Evolutionary conservation across 2,797 vertebrate species (phyloP).

Genomic region (Mastacembelus armatus): DNA sequence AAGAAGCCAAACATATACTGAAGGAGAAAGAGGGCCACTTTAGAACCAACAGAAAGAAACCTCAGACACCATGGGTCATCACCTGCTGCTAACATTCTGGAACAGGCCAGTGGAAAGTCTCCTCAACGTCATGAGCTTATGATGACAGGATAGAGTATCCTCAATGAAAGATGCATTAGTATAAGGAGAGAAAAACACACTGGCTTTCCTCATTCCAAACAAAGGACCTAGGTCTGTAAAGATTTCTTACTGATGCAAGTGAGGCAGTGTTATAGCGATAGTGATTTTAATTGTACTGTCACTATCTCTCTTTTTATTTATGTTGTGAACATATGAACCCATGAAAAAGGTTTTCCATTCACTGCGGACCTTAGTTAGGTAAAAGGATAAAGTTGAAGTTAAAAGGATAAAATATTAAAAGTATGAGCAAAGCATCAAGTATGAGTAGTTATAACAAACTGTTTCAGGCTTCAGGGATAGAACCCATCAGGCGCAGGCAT

Average conservation of each 20-base stretch:
- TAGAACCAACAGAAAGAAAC: slow-evolving; percentile 56
- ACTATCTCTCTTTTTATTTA: neutral
- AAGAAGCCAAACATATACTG: too few relatives aligned
- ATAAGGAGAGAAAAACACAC: slow-evolving; percentile 50
- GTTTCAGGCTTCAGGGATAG: slow-evolving; percentile 50
- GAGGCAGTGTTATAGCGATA: too few relatives aligned
- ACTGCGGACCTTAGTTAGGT: neutral
- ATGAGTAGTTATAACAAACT: slow-evolving; percentile 24
- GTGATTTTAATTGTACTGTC: too few relatives aligned
- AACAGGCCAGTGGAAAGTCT: slow-evolving; percentile 71
- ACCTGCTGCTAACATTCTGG: slow-evolving; percentile 57
- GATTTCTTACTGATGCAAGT: slow-evolving; percentile 44
- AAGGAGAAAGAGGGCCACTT: neutral
- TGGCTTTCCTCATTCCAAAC: too few relatives aligned
- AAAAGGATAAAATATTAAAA: slow-evolving; percentile 29
- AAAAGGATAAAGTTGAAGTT: slow-evolving; percentile 5
- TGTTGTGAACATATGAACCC: neutral
- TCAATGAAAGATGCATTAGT: slow-evolving; percentile 75
- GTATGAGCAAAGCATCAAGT: slow-evolving; percentile 9
- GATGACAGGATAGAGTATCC: slow-evolving; percentile 74
- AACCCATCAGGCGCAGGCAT: slow-evolving; percentile 44
- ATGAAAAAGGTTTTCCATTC: slow-evolving; percentile 11
- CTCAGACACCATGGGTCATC: slow-evolving; percentile 64
- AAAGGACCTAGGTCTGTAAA: too few relatives aligned
- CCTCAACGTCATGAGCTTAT: slow-evolving; percentile 70